Conservation (phyloP, 1,140 invertebrate species). For the Drosophila seguyi region DNA sequence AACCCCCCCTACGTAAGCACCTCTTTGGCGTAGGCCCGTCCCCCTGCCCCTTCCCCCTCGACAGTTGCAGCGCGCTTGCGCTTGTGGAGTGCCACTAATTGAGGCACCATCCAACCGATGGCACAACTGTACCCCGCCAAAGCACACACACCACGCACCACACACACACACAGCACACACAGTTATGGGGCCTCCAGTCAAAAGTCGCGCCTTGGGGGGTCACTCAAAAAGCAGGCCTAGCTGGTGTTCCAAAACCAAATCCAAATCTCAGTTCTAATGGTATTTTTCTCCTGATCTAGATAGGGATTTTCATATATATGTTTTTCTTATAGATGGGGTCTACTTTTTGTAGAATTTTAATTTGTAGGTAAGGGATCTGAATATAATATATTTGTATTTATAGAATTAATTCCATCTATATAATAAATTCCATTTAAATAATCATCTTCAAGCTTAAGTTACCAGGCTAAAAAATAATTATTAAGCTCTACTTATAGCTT, state of each 20-base stretch:
- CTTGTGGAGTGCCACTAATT: slow-evolving; percentile 72
- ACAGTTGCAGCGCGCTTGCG: slow-evolving; percentile 42
- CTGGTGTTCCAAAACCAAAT: background rate
- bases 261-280: background rate
- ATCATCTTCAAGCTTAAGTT: background rate
- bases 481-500: background rate
- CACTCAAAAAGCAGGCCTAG: slow-evolving; percentile 3
- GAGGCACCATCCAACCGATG: slow-evolving; percentile 66
- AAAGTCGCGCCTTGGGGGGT: slow-evolving; percentile 18
- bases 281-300: background rate
- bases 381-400: background rate
- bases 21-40: slow-evolving; percentile 4
- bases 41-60: background rate
- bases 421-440: background rate
- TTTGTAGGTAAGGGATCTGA: background rate
- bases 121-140: slow-evolving; percentile 59
- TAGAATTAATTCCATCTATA: no score
- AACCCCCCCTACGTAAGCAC: slow-evolving; percentile 12
- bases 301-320: background rate
- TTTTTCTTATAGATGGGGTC: background rate
- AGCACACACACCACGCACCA: slow-evolving; percentile 11
- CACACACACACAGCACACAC: background rate
- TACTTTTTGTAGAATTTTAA: background rate
- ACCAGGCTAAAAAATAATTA: background rate
- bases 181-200: slow-evolving; percentile 8